Base-by-base conservation (phyloP, 2,888 invertebrate genomes). In the Stenichneumon culpator region DNA sequence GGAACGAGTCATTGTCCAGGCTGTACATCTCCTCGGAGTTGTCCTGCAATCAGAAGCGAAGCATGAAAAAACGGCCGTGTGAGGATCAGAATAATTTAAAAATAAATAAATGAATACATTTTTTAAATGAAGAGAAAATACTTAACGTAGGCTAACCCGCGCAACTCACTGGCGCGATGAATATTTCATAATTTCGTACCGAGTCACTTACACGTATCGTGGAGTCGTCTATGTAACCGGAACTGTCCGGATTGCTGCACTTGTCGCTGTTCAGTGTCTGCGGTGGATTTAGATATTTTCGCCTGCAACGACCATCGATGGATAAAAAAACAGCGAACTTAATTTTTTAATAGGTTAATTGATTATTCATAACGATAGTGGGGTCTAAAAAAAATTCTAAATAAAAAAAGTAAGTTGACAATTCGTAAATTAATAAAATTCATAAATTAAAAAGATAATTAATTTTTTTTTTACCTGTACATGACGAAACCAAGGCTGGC, bases 21-120 rank as follows among this genome's bases (percentile, higher is more conserved):
- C 98, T 98, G 94, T 98, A 98, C 97, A 98, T 98, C 94, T 98
- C 98, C 94, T 98, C 98, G 6, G 97, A 97, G 93, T 97, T 98
- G 94, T 98, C 98, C 98, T 98, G 95, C 25, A 96, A 87, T 39
- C 60, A 54, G n/a, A 39, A 22, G 28, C 7, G 19, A 68, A n/a
- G 11, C 1, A 5, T 11, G 14, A 44, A 44, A 14, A 14, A 44
- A 44, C 44, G 44, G 44, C 44, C 3, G 14, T 3, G 3, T 44
- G 0, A 44, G 44, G 11, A 44, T 44, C 44, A 44, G 3, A 14
- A 44, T 14, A 44, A 11, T n/a, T 4, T 9, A 39, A 6, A 25
- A 22, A 25, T 25, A 1, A 57, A 11, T 57, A 14, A 57, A 22
- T 3, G 3, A 22, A 25, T 7, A 52, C 6, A n/a, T n/a, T 22